These are phyloP conservation scores for Thomomys bottae DNA, from an alignment of 2,113 vertebrate species.

Conservation along the genomic window DNA sequence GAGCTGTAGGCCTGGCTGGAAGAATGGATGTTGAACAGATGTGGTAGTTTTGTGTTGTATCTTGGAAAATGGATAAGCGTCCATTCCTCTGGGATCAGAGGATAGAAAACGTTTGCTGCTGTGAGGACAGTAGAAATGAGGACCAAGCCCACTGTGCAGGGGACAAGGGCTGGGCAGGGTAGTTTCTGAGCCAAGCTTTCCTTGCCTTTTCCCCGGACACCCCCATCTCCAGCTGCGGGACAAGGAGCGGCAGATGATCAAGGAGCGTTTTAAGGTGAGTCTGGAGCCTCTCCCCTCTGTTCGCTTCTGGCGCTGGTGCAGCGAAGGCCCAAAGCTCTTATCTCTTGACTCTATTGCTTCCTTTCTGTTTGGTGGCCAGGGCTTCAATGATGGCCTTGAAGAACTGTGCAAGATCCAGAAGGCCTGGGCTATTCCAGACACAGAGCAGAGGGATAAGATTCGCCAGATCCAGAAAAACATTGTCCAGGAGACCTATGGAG, in stretches of 20 bases:
- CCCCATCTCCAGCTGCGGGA: conserved; percentile 91
- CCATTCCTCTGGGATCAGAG: background rate
- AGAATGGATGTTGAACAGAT: background rate
- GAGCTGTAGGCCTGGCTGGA: background rate
- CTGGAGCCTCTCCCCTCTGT: rapidly evolving
- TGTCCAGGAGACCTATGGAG: conserved; percentile 92
- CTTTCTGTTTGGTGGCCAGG: conserved; percentile 83
- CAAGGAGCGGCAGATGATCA: conserved; percentile 98
- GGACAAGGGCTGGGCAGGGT: too few species aligned
- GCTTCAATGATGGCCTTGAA: conserved; percentile 97
- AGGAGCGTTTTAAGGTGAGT: conserved; percentile 98
- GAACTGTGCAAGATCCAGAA: conserved; percentile 98
- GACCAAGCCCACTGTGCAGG: rapidly evolving
- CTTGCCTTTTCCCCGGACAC: background rate
- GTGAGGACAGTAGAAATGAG: background rate
- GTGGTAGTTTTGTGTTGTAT: background rate
- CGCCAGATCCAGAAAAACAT: conserved; percentile 92
- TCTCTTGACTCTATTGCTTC: background rate
- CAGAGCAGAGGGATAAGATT: conserved; percentile 93
- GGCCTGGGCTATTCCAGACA: conserved; percentile 97
- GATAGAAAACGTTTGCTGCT: background rate
- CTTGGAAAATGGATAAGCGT: background rate
- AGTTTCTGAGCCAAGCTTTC: background rate
- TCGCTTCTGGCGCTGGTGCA: background rate
- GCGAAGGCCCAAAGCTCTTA: background rate